Base-by-base conservation (phyloP, 2,888 invertebrate species). In the Caenorhabditis sp. region DNA sequence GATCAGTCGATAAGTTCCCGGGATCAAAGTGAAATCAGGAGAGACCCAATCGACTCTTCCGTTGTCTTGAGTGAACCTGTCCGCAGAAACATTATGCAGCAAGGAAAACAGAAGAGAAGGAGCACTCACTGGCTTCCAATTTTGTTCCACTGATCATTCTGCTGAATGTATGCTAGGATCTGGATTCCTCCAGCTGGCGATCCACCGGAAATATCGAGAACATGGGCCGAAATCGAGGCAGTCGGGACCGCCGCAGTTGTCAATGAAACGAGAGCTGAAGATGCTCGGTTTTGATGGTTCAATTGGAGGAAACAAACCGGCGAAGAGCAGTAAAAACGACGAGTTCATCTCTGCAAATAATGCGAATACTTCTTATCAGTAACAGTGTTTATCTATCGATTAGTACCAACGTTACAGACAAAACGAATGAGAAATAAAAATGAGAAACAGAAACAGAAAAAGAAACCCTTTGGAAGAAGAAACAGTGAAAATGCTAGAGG, bases 171-270 rank as follows among this genome's bases (percentile, higher is more conserved):
- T 1, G 87, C 84, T 1, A 86, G 32, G 35, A 89, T 74, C 55
- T 85, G 85, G 24, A 89, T 69, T 28, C 83, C 85, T 1, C 18
- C 72, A 2, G 87, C 89, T 24, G 89, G 89, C 9, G 53, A 35
- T 3, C 89, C 89, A 24, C 68, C 83, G 22, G 89, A 77, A 58
- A 85, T 89, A 71, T 89, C 89, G 50, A 89, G 70, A 15, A 89
- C 89, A 64, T 89, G 89, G 22, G 89, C 82, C 0, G 85, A 85
- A 51, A 83, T 83, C 0, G 85, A 85, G 18, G 82, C 83, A 3
- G 81, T 83, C 24, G 85, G 85, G 6, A 82, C 76, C 1, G 50
- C 62, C 3, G 22, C 35, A 0, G 18, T 0, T 1, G 28, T 35
- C 2, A 44, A 35, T 11, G 62, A 20, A n/a, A 71, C n/a, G 22